These are phyloP conservation scores for Lithosia quadra DNA, from an alignment of 2,888 invertebrate species.

Conservation along the genomic window DNA sequence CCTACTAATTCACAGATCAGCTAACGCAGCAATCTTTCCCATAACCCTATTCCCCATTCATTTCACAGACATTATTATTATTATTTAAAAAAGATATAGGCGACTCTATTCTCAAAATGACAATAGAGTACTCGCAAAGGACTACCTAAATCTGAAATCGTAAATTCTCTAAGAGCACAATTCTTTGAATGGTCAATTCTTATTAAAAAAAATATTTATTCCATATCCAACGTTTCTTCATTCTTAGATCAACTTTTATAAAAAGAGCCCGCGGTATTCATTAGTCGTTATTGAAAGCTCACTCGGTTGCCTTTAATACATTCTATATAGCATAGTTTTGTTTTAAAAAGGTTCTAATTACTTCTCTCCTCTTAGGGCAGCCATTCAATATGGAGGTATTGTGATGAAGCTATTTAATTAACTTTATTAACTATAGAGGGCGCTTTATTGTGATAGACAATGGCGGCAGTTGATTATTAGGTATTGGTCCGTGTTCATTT, in stretches of 20 bases:
- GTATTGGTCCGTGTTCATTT: slow-evolving; percentile 23
- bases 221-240: slow-evolving; percentile 45
- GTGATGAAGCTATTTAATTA: slow-evolving; percentile 49
- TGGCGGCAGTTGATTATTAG: slow-evolving; percentile 38
- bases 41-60: too few species aligned
- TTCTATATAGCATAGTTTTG: slow-evolving; percentile 66
- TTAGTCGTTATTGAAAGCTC: slow-evolving; percentile 83
- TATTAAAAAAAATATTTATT: not conserved
- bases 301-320: slow-evolving; percentile 64
- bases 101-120: too few species aligned
- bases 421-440: slow-evolving; percentile 46
- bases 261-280: slow-evolving; percentile 71
- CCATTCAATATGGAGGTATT: slow-evolving; percentile 44
- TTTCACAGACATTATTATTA: too few species aligned
- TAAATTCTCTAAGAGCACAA: too few species aligned
- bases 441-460: slow-evolving; percentile 39
- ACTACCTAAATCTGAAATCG: too few species aligned
- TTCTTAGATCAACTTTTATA: slow-evolving; percentile 47
- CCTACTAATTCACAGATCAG: too few species aligned
- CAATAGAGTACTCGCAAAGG: too few species aligned
- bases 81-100: too few species aligned
- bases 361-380: slow-evolving; percentile 44
- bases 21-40: too few species aligned
- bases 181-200: too few species aligned
- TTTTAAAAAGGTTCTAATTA: slow-evolving; percentile 71